These are phyloP conservation scores for Zele albiditarsus DNA, from an alignment of 2,888 invertebrate species.

Conservation along the genomic window DNA sequence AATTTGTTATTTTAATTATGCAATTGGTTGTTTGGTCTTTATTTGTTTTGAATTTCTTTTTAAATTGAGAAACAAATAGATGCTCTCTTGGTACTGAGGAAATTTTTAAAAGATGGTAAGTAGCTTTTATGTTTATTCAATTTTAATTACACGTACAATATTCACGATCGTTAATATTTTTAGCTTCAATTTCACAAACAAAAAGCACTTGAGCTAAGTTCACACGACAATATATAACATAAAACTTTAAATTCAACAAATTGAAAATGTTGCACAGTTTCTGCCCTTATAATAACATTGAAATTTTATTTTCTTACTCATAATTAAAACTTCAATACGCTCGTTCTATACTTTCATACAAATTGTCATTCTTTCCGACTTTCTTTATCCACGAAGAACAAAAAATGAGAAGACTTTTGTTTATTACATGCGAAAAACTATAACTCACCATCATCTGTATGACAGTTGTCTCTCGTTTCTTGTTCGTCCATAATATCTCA, in stretches of 20 bases:
- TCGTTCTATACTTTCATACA: not conserved
- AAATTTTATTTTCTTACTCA: not conserved
- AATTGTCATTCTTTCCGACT: not conserved
- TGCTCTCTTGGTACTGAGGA: no score
- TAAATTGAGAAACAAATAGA: no score
- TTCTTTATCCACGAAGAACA: not conserved
- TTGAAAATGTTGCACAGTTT: not conserved
- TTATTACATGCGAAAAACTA: not conserved
- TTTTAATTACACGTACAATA: no score
- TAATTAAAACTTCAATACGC: not conserved
- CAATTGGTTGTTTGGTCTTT: no score
- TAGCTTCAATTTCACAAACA: not conserved
- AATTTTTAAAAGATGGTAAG: no score
- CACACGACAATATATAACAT: not conserved
- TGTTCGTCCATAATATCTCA: not conserved
- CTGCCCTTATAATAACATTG: not conserved
- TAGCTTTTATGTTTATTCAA: no score
- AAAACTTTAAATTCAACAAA: not conserved
- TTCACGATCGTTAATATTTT: not conserved
- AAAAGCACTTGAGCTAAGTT: not conserved
- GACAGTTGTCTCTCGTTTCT: not conserved
- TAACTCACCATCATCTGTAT: not conserved
- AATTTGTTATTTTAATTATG: no score
- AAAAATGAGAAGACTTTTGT: no score
- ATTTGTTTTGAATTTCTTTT: no score